Evolutionary conservation across 1,140 invertebrate species (phyloP).

Genomic region (Drosophila seguyi): DNA sequence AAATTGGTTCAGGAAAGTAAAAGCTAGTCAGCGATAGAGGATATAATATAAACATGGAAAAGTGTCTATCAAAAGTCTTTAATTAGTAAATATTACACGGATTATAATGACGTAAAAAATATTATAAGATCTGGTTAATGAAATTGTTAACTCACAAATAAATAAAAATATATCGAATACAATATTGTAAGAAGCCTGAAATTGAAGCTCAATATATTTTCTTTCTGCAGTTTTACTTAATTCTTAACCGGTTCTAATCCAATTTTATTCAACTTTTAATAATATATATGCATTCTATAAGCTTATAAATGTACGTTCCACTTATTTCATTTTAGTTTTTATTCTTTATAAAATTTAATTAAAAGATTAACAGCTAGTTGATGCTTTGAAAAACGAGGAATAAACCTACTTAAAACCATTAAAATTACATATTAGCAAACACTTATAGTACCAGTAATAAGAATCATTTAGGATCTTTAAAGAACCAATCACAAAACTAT

Average conservation of each 20-base stretch:
- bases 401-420: background rate
- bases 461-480: background rate
- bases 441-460: background rate
- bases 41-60: background rate
- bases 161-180: too few species aligned
- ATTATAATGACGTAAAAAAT: too few species aligned
- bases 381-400: background rate
- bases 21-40: background rate
- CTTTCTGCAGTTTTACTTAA: background rate
- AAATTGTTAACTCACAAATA: too few species aligned
- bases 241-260: too few species aligned
- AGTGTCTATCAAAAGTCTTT: background rate
- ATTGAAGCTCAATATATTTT: background rate
- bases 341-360: background rate
- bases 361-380: too few species aligned
- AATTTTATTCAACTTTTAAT: too few species aligned
- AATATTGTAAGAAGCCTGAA: background rate
- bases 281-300: too few species aligned
- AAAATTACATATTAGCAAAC: background rate
- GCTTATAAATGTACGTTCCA: too few species aligned
- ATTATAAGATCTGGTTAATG: too few species aligned
- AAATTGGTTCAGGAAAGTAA: slow-evolving; percentile 10
- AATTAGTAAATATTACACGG: background rate
- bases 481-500: background rate
- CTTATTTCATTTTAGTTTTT: background rate